Evolutionary conservation across 1,140 invertebrate species (phyloP), one percentile per base, ranked within the genome.

Genomic region (Tetragnatha versicolor): DNA sequence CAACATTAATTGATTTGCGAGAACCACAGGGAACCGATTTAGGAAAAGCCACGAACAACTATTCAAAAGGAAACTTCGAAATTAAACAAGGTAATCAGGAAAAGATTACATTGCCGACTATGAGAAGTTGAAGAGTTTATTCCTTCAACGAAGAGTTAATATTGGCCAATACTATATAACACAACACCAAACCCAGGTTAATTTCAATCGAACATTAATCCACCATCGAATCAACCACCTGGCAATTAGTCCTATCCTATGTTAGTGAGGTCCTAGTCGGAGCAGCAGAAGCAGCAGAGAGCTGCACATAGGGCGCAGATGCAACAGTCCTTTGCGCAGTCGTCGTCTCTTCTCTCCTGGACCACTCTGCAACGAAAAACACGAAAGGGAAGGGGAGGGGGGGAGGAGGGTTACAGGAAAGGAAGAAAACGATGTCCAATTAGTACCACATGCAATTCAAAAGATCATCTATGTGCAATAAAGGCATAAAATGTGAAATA

Each of bases 291-390:
- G 29, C 35, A 68, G 27, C 65, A 68, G 25, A 68, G 45, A n/a
- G 65, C 45, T 49, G 45, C 65, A 27, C 65, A 68, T 17, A 68
- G 42, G n/a, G 65, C 65, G 37, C 65, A 68, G 3, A 68, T 49
- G 45, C 65, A 68, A 20, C 65, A 68, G 42, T 68, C 65, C 20
- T 68, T 68, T 22, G 65, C 65, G 31, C 65, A 68, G 45, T 68
- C 65, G 25, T 63, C 72, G 9, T 42, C n/a, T 3, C 29, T 49
- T 27, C 35, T 45, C 29, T 75, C 72, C n/a, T 51, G 55, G 2
- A 75, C 72, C 25, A 75, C 63, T 75, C 72, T 75, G 72, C 12
- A 70, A 70, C 12, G 17, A 29, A 60, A 55, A 72, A 63, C 37
- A 69, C 42, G 58, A 63, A 61, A 27, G 1, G 31, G 22, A 25